phyloP scores from a whole-genome alignment of 2,113 vertebrate genomes.

The Telmatochromis brichardi region DNA sequence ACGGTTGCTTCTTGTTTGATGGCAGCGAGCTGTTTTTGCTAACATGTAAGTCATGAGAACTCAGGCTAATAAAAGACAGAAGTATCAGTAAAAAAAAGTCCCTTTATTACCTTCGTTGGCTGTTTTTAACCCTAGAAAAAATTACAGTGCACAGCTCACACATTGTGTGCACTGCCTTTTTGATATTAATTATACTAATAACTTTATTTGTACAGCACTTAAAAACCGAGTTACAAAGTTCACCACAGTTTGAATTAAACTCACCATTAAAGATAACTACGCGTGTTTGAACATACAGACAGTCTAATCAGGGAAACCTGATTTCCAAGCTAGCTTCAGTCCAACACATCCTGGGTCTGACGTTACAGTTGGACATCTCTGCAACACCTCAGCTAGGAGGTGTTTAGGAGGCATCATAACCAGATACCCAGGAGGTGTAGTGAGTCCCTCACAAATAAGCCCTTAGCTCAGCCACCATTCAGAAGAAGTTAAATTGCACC shows the following conservation, averaged over 20 bases:
- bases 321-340: background rate
- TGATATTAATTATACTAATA: background rate
- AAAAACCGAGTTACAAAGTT: background rate
- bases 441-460: background rate
- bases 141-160: background rate
- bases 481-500: background rate
- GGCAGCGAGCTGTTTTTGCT: background rate
- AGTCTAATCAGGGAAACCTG: background rate
- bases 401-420: background rate
- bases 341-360: background rate
- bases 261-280: background rate
- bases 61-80: background rate
- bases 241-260: background rate
- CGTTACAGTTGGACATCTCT: background rate
- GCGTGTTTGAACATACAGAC: background rate
- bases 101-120: background rate
- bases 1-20: background rate
- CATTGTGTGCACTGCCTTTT: background rate
- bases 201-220: background rate
- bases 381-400: background rate
- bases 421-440: background rate
- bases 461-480: background rate
- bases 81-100: background rate
- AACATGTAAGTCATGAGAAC: background rate
- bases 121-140: background rate